Evolutionary conservation across 92 coral and sea anemone species (phyloP).

Genomic region (Desmophyllum pertusum): DNA sequence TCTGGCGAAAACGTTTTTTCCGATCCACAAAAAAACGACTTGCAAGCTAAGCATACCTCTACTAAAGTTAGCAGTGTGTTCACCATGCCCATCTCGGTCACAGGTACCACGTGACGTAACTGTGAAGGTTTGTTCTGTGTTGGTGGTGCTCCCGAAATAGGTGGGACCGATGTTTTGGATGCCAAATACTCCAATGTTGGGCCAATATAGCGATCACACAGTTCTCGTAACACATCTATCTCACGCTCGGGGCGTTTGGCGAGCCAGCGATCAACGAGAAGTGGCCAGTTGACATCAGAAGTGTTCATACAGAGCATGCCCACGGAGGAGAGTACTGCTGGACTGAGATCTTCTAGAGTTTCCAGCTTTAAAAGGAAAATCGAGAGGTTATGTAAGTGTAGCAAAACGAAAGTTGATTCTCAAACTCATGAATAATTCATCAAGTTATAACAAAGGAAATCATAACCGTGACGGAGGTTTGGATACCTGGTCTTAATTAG

Average conservation of each 20-base stretch:
- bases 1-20: no score
- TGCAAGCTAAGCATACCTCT: conserved; percentile 84
- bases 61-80: conserved; percentile 86
- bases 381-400: not conserved
- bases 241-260: conserved; percentile 89
- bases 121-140: conserved; percentile 87
- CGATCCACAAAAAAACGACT: no score
- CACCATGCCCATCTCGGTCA: conserved; percentile 94
- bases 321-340: conserved; percentile 85
- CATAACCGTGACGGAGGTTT: no score
- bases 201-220: conserved; percentile 93
- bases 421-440: no score
- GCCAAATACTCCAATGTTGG: conserved; percentile 89
- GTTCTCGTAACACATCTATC: conserved; percentile 74
- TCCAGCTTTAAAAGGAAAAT: conserved; percentile 71
- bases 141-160: conserved; percentile 83
- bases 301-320: conserved; percentile 86
- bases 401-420: not conserved
- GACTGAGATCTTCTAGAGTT: conserved; percentile 83
- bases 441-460: no score
- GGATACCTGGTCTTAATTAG: not conserved
- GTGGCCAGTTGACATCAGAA: conserved; percentile 95
- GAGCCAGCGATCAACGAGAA: conserved; percentile 93
- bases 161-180: conserved; percentile 88
- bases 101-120: conserved; percentile 86